Conservation (phyloP, 2,113 vertebrate species). For the Podiceps cristatus region DNA sequence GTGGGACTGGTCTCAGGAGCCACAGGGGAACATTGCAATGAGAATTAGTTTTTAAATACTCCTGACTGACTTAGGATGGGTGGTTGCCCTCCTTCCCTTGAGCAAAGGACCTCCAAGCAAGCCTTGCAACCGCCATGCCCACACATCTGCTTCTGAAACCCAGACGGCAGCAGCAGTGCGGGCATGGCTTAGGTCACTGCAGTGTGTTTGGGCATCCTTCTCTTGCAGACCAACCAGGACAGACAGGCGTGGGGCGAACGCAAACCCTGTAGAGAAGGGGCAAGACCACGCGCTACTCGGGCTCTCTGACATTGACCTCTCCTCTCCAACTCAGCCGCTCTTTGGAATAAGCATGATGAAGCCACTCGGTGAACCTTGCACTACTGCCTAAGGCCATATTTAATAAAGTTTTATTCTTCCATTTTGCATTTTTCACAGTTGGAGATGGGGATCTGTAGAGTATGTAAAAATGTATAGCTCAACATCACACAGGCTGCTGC, state of each 20-base stretch:
- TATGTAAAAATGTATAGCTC: neutral
- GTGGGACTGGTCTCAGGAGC: neutral
- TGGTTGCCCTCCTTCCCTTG: neutral
- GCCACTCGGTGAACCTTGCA: neutral
- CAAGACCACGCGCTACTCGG: accelerated
- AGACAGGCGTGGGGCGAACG: neutral
- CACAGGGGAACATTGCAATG: neutral
- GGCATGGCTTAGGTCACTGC: neutral
- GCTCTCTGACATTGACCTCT: accelerated
- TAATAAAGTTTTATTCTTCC: neutral
- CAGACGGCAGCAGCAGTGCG: no score
- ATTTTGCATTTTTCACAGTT: neutral
- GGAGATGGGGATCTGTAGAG: neutral
- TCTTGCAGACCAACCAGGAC: neutral
- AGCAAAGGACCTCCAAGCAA: neutral
- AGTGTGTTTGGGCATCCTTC: accelerated
- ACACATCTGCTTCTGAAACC: neutral
- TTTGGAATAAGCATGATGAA: neutral
- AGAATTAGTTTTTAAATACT: neutral
- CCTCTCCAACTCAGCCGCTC: neutral
- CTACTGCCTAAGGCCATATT: neutral
- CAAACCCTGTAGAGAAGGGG: neutral
- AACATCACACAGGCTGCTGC: neutral
- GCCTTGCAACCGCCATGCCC: neutral
- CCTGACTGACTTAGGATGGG: neutral